Conservation (phyloP, 2,888 invertebrate genomes). For the Sinhomidia bicolor region DNA sequence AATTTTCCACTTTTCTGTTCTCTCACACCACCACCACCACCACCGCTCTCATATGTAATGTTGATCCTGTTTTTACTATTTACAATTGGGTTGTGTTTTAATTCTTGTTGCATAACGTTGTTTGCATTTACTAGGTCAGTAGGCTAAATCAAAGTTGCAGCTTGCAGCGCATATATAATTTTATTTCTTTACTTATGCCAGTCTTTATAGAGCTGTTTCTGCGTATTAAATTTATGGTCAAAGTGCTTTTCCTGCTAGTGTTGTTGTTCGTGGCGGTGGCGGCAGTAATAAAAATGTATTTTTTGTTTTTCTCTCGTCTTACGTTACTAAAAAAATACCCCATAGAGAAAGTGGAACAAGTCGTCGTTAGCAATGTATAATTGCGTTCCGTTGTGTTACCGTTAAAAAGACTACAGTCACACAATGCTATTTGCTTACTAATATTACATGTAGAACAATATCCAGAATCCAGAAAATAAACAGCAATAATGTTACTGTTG, state of each 20-base stretch:
- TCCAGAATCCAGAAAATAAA: constrained; percentile 31
- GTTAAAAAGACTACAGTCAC: background rate
- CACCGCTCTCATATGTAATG: background rate
- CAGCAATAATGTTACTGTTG: constrained; percentile 10
- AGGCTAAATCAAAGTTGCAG: constrained; percentile 62
- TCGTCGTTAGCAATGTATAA: constrained; percentile 15
- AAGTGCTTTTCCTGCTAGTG: background rate
- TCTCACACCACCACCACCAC: background rate
- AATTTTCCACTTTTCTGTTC: constrained; percentile 25
- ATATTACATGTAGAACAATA: too few relatives aligned
- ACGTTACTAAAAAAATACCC: background rate
- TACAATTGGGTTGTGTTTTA: constrained; percentile 15
- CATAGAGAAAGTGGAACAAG: constrained; percentile 37
- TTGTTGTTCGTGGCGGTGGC: background rate
- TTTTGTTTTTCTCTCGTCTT: background rate
- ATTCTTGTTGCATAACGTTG: constrained; percentile 59
- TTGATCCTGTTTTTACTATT: background rate
- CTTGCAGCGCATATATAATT: background rate
- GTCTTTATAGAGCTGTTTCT: too few relatives aligned
- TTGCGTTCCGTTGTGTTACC: background rate
- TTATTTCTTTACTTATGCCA: too few relatives aligned
- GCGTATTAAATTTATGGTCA: too few relatives aligned
- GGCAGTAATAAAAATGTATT: background rate
- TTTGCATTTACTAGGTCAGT: constrained; percentile 56
- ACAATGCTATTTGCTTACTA: too few relatives aligned